Conservation (phyloP, 1,140 invertebrate species). For the Procambarus virginalis region DNA sequence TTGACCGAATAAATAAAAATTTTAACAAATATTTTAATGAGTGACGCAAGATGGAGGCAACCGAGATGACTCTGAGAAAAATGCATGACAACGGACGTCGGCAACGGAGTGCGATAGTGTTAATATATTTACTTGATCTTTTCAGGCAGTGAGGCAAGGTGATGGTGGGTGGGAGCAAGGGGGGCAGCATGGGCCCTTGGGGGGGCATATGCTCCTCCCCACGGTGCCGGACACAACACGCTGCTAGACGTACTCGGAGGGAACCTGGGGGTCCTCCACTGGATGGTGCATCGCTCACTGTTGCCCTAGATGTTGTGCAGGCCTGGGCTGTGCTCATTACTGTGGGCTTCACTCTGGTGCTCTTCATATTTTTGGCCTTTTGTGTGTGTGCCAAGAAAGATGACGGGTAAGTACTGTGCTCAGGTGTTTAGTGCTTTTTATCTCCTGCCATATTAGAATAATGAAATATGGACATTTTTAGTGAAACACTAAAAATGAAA, state of each 20-base stretch:
- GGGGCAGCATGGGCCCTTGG: slow-evolving; percentile 55
- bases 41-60: too few species aligned
- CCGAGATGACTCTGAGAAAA: too few species aligned
- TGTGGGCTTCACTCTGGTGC: slow-evolving; percentile 66
- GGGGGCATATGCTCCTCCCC: slow-evolving; percentile 49
- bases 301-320: slow-evolving; percentile 69
- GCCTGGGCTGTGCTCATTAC: slow-evolving; percentile 69
- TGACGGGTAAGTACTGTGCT: slow-evolving; percentile 66
- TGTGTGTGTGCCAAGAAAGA: slow-evolving; percentile 69
- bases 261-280: slow-evolving; percentile 45
- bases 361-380: slow-evolving; percentile 69
- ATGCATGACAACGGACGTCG: too few species aligned
- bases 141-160: slow-evolving; percentile 35
- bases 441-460: too few species aligned
- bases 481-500: too few species aligned
- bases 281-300: slow-evolving; percentile 62
- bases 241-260: slow-evolving; percentile 48
- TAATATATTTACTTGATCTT: too few species aligned
- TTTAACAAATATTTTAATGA: too few species aligned
- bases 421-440: too few species aligned
- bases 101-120: too few species aligned
- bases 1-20: too few species aligned
- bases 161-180: slow-evolving; percentile 58
- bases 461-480: too few species aligned
- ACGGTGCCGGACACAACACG: not conserved